Evolutionary conservation across 2,888 invertebrate species (phyloP), one percentile per base, ranked within the genome.

Genomic region (Pyrrhia umbra): DNA sequence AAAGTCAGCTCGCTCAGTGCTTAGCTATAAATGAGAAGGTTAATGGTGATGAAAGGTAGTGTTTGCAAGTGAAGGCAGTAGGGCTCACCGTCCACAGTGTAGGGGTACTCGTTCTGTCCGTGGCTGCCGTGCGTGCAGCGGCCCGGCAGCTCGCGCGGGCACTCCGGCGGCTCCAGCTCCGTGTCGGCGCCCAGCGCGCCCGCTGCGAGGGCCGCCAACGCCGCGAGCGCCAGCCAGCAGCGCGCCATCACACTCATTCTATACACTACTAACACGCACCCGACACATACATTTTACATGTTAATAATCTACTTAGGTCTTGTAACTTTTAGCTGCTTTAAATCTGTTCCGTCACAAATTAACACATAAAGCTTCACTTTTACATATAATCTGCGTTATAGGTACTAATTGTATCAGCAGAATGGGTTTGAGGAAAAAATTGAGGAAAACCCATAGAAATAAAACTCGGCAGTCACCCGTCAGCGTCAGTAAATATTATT

Each of bases 401-500:
- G n/a, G n/a, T n/a, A 16, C 13, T 50, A 13, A 13, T 40, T 55
- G 25, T 55, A 40, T 40, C 16, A 34, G n/a, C n/a, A 6, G 15
- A 71, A 43, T n/a, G 8, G n/a, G 42, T 57, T 27, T 13, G 8
- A 62, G 74, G 68, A 74, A 61, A 62, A 54, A 57, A 40, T 2
- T 73, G 34, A 61, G 71, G 68, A 74, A 71, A 71, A 67, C 30
- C 68, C 37, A 56, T n/a, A 46, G 47, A n/a, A n/a, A n/a, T n/a
- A 13, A 63, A 59, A 68, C 45, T 46, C 34, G 23, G 46, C 46
- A n/a, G n/a, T n/a, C n/a, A n/a, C n/a, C n/a, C n/a, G n/a, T n/a
- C n/a, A n/a, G n/a, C 16, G 16, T 23, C 34, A 1, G 37, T 37
- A 34, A n/a, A 27, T 27, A 27, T 27, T 34, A n/a, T 34, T 34